A percentile compares a stretch with the other conserved stretches of the same genome.
These are phyloP conservation scores for Drosophila tristis DNA, from an alignment of 1,140 invertebrate genomes.

Conservation along the genomic window DNA sequence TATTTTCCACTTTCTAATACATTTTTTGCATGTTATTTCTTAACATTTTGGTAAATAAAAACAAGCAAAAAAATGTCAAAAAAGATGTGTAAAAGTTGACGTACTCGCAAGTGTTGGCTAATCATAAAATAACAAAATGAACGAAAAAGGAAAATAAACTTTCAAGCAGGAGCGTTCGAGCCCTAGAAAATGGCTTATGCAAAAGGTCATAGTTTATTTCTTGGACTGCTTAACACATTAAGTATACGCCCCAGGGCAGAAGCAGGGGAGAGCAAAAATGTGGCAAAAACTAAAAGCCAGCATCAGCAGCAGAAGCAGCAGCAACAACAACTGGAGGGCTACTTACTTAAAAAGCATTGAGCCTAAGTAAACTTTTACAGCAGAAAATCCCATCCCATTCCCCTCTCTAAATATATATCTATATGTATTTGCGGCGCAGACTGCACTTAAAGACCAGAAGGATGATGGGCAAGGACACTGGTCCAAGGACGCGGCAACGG, in stretches of 20 bases:
- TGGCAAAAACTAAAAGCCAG: constrained; percentile 77
- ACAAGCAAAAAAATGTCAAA: constrained; percentile 7
- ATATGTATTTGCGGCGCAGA: constrained; percentile 6
- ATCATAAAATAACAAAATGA: constrained; percentile 44
- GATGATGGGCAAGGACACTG: constrained; percentile 51
- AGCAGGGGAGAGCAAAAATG: constrained; percentile 47
- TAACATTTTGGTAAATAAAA: neutral
- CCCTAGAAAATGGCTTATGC: constrained; percentile 35
- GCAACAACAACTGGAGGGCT: constrained; percentile 53
- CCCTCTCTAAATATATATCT: neutral
- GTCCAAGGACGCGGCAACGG: constrained; percentile 38
- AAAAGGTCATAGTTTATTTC: constrained; percentile 28
- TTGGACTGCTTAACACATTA: constrained; percentile 54
- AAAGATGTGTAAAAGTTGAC: neutral
- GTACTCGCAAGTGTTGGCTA: constrained; percentile 9
- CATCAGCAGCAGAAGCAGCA: constrained; percentile 24
- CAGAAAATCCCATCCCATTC: constrained; percentile 23
- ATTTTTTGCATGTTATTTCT: neutral
- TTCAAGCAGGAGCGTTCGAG: constrained; percentile 22
- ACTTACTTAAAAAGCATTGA: constrained; percentile 82
- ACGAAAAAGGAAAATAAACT: neutral
- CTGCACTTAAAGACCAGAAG: constrained; percentile 70
- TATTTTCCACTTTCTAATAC: too few relatives aligned
- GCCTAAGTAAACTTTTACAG: constrained; percentile 80
- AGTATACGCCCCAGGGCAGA: constrained; percentile 24